phyloP scores from a whole-genome alignment of 2,888 invertebrate genomes.

The Lepetodrilus schrolli region DNA sequence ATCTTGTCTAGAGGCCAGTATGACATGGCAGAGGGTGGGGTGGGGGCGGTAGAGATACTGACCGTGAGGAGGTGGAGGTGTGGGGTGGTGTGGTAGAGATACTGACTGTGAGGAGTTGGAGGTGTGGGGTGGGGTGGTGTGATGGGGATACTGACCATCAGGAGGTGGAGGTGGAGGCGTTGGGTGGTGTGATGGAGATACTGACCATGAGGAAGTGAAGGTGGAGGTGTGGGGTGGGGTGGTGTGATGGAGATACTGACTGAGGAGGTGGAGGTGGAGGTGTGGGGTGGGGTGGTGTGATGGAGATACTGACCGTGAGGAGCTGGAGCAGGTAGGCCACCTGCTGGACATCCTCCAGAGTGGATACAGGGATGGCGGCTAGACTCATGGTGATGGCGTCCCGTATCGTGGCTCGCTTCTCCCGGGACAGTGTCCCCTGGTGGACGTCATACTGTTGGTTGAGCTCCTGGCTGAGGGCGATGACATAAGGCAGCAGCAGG shows the following conservation, averaged over 20 bases:
- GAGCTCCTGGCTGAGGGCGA: conserved; percentile 52
- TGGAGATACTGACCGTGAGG: conserved; percentile 53
- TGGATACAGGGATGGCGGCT: conserved; percentile 44
- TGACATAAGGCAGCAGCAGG: conserved; percentile 55
- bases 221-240: not conserved
- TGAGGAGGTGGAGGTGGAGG: not conserved
- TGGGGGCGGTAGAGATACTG: not conserved
- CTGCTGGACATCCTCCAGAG: conserved; percentile 51
- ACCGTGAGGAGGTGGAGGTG: not conserved
- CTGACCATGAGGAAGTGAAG: not conserved
- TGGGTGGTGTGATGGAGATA: not conserved
- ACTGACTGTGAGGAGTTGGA: not conserved
- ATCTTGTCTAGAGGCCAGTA: no score
- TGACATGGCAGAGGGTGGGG: no score
- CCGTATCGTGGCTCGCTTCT: conserved; percentile 47
- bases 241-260: not conserved
- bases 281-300: not conserved
- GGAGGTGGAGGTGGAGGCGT: no score
- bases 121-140: not conserved
- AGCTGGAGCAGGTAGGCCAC: conserved; percentile 51
- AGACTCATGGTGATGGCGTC: conserved; percentile 51
- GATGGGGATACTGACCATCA: conserved; percentile 51
- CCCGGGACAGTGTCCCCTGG: not conserved
- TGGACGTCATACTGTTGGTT: conserved; percentile 52
- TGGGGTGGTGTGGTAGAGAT: not conserved